Evolutionary conservation across 53 echinoderm and acorn worm genomes (phyloP).

Genomic region (Arbacia lixula): DNA sequence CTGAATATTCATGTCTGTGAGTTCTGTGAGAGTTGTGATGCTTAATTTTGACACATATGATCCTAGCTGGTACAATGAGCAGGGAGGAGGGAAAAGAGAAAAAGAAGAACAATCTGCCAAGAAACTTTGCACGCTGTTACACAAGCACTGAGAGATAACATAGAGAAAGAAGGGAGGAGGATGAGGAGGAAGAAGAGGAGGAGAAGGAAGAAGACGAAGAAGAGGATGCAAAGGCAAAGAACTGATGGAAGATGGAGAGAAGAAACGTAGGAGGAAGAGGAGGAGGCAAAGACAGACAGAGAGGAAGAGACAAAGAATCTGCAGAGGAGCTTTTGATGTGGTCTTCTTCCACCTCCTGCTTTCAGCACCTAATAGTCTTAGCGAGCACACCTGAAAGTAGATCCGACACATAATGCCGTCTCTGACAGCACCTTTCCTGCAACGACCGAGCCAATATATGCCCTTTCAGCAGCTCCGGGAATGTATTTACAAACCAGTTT

Average conservation of each 20-base stretch:
- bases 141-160: too few species aligned
- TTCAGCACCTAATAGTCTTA: conserved; percentile 30
- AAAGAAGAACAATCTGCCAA: too few species aligned
- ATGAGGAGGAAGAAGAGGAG: too few species aligned
- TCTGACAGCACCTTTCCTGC: conserved; percentile 39
- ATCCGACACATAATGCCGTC: conserved; percentile 28
- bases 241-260: too few species aligned
- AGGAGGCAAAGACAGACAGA: too few species aligned
- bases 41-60: neutral
- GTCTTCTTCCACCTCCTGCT: neutral
- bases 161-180: too few species aligned
- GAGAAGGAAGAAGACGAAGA: too few species aligned
- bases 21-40: neutral
- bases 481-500: conserved; percentile 35
- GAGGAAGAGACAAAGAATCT: conserved; percentile 19
- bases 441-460: conserved; percentile 20
- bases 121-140: too few species aligned
- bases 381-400: conserved; percentile 24
- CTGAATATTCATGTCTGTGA: neutral
- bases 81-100: too few species aligned
- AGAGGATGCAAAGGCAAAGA: too few species aligned
- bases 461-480: neutral
- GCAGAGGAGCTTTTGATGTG: neutral
- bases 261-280: too few species aligned
- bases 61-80: too few species aligned